Evolutionary conservation across 64 coral and sea anemone genomes (phyloP), one percentile per base, ranked within the genome.

Genomic region (Acropora tenuis): DNA sequence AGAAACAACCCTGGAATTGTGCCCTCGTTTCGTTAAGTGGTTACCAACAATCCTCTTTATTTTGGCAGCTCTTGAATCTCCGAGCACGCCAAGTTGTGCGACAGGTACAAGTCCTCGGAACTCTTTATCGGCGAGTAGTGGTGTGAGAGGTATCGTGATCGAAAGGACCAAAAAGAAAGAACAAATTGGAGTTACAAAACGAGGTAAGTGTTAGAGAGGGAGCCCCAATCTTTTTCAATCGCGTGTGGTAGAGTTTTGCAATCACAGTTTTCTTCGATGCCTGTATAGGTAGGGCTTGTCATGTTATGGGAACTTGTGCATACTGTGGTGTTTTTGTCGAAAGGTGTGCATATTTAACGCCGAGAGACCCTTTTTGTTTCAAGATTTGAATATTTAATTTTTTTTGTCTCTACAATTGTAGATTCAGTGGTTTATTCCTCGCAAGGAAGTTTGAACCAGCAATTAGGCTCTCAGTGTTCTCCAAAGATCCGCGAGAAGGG

Each of bases 361-460:
- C 3, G 45, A 41, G 15, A n/a, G 44, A 0, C 50, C 67, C 60
- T 63, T 49, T 76, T 88, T 88, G 12, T 80, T 13, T 67, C 15
- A 3, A 3, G 43, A 6, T 77, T 49, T 90, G 69, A 69, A 69
- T 90, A 65, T 80, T 78, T 78, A 59, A 79, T 69, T 78, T 78
- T 79, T 80, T 69, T 60, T 42, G 73, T 78, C 61, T 71, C 60
- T 12, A 30, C 30, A 30, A 30, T 30, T 30, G 30, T 30, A 93
- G 91, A 87, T 20, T 93, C 91, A 5, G 73, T 84, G 17, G 91
- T 93, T 78, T 77, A 79, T 49, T 78, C 86, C 68, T 87, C 82
- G 11, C 84, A 93, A 79, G 46, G 76, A 87, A 66, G 61, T 65
- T 85, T 85, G 19, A 68, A 68, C 61, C 82, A 93, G 65, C 82